Conservation (phyloP, 2,797 vertebrate genomes). For the Podarcis siculus region DNA sequence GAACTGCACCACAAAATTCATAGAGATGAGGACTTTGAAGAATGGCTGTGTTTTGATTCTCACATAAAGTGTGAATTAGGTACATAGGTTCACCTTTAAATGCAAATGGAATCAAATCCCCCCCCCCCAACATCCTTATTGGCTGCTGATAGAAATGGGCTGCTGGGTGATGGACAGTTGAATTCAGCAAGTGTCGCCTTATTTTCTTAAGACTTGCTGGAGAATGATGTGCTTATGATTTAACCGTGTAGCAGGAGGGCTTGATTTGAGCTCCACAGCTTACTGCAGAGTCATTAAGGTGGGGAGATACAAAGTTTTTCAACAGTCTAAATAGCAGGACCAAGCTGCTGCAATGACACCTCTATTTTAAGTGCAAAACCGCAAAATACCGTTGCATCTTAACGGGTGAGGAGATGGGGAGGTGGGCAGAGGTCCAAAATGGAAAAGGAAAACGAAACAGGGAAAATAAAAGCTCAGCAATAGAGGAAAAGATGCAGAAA, state of each 20-base stretch:
- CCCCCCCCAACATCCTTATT: too few relatives aligned
- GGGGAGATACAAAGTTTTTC: background rate
- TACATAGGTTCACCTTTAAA: too few relatives aligned
- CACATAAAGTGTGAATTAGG: too few relatives aligned
- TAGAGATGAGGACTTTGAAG: too few relatives aligned
- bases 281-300: background rate
- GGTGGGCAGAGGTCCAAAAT: background rate
- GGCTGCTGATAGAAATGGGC: too few relatives aligned
- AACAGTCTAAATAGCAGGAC: background rate
- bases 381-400: background rate
- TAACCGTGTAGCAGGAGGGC: background rate
- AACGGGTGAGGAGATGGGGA: background rate
- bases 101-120: too few relatives aligned
- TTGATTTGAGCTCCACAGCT: background rate
- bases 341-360: accelerated
- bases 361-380: background rate
- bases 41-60: too few relatives aligned
- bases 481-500: background rate
- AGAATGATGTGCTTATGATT: background rate
- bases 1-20: too few relatives aligned
- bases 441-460: background rate
- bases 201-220: background rate
- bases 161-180: background rate
- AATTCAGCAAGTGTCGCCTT: background rate
- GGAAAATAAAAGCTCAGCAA: background rate